Evolutionary conservation across 2,113 vertebrate genomes (phyloP).

Genomic region (Psilopogon haemacephalus): DNA sequence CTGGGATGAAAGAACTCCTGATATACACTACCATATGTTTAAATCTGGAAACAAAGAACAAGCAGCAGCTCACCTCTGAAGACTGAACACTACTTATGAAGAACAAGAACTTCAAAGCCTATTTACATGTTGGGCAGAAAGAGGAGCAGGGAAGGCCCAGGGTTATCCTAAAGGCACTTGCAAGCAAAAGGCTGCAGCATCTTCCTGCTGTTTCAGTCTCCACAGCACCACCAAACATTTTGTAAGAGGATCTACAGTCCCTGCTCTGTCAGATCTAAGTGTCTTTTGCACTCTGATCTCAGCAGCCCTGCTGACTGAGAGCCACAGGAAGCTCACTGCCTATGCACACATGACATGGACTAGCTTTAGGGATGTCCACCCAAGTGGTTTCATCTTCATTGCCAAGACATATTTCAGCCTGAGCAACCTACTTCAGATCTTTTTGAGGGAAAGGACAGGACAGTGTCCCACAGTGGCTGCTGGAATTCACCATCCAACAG

Average conservation of each 20-base stretch:
- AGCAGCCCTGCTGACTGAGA: not conserved
- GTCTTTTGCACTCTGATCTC: not conserved
- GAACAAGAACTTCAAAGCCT: not conserved
- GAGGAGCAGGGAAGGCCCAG: not conserved
- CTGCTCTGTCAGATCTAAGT: not conserved
- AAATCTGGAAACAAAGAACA: not conserved
- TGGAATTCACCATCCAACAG: not conserved
- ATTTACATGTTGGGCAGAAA: not conserved
- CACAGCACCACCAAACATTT: not conserved
- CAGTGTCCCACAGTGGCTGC: not conserved
- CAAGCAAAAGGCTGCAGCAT: not conserved
- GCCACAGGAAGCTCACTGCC: not conserved
- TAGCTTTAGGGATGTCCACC: accelerated
- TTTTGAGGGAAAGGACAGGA: not conserved
- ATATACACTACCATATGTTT: not conserved
- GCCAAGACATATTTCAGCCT: not conserved
- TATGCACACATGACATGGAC: not conserved
- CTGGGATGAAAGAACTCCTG: not conserved
- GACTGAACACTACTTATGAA: not conserved
- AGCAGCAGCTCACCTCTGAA: not conserved
- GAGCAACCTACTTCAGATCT: not conserved
- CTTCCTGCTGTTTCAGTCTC: not conserved
- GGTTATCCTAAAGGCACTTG: not conserved
- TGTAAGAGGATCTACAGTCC: not conserved
- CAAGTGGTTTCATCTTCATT: not conserved